Conservation (phyloP, 2,113 vertebrate genomes). For the Progne subis region DNA sequence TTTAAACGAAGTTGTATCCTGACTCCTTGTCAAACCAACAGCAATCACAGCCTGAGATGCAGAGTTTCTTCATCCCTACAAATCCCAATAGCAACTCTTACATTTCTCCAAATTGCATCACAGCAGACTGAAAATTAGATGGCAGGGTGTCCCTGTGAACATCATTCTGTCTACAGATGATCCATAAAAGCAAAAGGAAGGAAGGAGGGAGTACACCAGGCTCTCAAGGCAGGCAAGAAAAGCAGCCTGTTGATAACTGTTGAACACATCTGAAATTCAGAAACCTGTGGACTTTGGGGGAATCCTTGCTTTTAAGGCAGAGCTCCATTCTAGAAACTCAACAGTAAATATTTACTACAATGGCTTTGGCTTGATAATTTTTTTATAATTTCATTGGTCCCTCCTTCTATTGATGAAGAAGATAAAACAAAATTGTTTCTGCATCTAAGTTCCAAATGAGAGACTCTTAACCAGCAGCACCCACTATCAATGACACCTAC, state of each 20-base stretch:
- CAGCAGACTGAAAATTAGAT: background rate
- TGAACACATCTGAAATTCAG: background rate
- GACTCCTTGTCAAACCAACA: background rate
- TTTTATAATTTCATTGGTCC: background rate
- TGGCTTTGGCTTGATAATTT: background rate
- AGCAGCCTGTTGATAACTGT: background rate
- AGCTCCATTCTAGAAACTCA: background rate
- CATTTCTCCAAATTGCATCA: background rate
- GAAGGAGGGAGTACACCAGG: background rate
- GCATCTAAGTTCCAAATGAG: background rate
- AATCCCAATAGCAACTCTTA: background rate
- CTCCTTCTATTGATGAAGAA: background rate
- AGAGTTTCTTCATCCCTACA: background rate
- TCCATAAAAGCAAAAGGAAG: background rate
- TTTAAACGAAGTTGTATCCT: background rate
- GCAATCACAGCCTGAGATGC: background rate
- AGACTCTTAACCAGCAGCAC: background rate
- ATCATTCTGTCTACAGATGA: background rate
- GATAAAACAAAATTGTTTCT: background rate
- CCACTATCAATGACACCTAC: background rate
- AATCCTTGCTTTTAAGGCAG: background rate
- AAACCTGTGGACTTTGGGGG: fast-evolving
- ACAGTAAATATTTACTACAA: background rate
- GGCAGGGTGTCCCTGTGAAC: background rate
- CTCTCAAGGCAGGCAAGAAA: background rate